Evolutionary conservation across 2,113 vertebrate species (phyloP), one percentile per base, ranked within the genome.

Genomic region (Cochlearius cochlearius): DNA sequence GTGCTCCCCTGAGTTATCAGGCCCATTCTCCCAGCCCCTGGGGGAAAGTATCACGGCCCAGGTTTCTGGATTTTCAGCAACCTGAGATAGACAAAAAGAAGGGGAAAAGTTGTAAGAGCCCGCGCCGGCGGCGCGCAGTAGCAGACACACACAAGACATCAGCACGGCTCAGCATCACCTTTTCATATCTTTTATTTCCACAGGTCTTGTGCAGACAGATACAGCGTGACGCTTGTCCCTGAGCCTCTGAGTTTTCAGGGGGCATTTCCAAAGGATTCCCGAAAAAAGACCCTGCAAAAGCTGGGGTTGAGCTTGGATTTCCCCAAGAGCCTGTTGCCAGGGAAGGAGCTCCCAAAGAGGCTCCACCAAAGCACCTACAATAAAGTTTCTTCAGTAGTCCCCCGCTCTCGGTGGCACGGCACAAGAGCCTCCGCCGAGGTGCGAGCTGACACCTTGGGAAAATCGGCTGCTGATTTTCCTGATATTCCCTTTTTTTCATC

Each of bases 81-180:
- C 10, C 29, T 45, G 45, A 64, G 75, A 50, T 10, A 45, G 36
- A 34, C 25, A 27, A 11, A 45, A 39, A 5, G 5, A 59, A 53
- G 20, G 41, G 36, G 15, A 29, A 50, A 68, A 56, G 32, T 12
- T 32, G 11, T 16, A 7, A 47, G 53, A 71, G 29, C 25, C 22
- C 22, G 0, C n/a, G 55, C 79, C 25, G 21, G 18, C 0, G 1
- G 34, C 17, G n/a, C 5, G 2, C 36, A 21, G 5, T 6, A 30
- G 11, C 59, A 60, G 64, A 20, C 36, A 29, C 58, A 41, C 55
- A 62, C 19, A 13, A 41, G 66, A 49, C 58, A 55, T 32, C 90
- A 43, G 39, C 80, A 49, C 90, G 66, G 73, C 53, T 68, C 59
- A 19, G 43, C 47, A 64, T 50, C 69, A 18, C 18, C 34, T 39